Percentiles rank a stretch among this genome's conserved stretches.
phyloP scores from a whole-genome alignment of 2,797 vertebrate species.

The Clamator glandarius region DNA sequence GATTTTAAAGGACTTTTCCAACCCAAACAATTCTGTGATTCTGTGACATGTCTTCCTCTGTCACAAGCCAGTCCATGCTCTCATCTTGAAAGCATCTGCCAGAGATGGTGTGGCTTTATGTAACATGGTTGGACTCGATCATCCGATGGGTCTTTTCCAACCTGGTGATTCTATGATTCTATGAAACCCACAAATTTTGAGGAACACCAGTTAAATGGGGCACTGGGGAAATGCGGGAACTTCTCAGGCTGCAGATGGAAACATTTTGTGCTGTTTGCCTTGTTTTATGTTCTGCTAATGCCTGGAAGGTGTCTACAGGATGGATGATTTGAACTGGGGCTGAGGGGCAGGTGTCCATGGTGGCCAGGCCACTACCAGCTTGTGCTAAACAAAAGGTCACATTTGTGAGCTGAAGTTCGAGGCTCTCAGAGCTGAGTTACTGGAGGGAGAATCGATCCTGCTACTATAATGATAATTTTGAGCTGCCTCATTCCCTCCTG shows the following conservation, averaged over 20 bases:
- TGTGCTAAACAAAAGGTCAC: not conserved
- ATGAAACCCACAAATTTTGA: not conserved
- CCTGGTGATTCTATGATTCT: too few relatives aligned
- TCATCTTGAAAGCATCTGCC: not conserved
- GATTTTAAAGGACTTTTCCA: too few relatives aligned
- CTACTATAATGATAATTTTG: not conserved
- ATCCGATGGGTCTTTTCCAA: too few relatives aligned
- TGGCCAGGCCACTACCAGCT: not conserved
- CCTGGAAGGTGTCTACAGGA: not conserved
- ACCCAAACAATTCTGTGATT: too few relatives aligned
- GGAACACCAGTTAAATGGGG: not conserved
- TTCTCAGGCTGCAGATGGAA: not conserved
- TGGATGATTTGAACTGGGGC: not conserved
- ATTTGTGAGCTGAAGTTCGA: not conserved
- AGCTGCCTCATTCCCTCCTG: not conserved
- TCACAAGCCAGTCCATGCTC: not conserved
- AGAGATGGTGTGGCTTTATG: not conserved
- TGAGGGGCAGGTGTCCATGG: accelerated
- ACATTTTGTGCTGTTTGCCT: not conserved
- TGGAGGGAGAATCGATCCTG: not conserved
- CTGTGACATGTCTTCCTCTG: not conserved
- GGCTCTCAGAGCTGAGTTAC: not conserved
- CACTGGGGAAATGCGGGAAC: not conserved
- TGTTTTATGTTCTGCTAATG: not conserved
- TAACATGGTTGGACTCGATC: too few relatives aligned